phyloP scores from a whole-genome alignment of 1,140 invertebrate genomes.

The Trachymyrmex cornetzi region DNA sequence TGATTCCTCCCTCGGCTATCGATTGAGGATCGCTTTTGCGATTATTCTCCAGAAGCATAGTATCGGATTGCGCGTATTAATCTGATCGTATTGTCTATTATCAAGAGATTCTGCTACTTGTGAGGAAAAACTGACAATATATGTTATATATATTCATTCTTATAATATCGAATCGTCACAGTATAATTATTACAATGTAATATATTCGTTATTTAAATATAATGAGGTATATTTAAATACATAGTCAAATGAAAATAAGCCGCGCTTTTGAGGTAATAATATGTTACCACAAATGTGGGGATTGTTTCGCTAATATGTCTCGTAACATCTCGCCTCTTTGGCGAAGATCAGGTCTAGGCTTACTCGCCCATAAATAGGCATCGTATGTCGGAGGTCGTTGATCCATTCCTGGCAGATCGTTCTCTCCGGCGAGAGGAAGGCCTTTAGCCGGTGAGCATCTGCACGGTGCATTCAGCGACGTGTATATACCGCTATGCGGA shows the following conservation, averaged over 20 bases:
- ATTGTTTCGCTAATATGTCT: conserved; percentile 17
- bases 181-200: background rate
- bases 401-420: conserved; percentile 80
- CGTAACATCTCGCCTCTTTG: conserved; percentile 52
- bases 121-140: background rate
- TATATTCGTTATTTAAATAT: background rate
- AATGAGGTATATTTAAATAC: background rate
- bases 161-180: background rate
- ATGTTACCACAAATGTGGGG: background rate
- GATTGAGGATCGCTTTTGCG: conserved; percentile 23
- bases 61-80: conserved; percentile 23
- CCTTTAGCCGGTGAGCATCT: conserved; percentile 74
- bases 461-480: conserved; percentile 73
- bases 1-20: conserved; percentile 51
- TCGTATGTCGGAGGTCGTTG: conserved; percentile 79
- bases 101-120: background rate
- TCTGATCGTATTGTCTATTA: background rate
- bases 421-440: conserved; percentile 70
- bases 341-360: conserved; percentile 61
- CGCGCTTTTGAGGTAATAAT: background rate
- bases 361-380: conserved; percentile 73
- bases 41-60: background rate
- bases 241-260: background rate
- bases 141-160: background rate
- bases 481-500: conserved; percentile 74